These are phyloP conservation scores for Bettongia penicillata DNA, from an alignment of 2,113 vertebrate genomes.

Conservation along the genomic window DNA sequence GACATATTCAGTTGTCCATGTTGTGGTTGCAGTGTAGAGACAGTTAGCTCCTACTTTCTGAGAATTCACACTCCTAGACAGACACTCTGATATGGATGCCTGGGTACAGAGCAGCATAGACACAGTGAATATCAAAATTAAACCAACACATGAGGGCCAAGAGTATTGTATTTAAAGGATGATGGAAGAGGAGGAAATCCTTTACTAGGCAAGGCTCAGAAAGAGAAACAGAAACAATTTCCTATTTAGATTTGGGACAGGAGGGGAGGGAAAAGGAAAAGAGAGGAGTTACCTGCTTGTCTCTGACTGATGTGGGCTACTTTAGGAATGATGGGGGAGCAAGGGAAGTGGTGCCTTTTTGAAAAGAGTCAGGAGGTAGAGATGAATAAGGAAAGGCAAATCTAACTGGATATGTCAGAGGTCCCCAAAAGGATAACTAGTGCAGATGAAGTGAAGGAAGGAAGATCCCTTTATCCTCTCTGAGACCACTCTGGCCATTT, in stretches of 20 bases:
- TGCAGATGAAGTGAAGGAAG: background rate
- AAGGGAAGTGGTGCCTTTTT: constrained; percentile 7
- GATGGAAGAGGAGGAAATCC: background rate
- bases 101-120: background rate
- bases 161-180: background rate
- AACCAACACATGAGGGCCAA: constrained; percentile 3
- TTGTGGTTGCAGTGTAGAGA: background rate
- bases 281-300: constrained; percentile 9
- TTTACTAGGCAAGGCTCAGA: background rate
- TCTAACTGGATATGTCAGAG: constrained; percentile 40
- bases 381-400: constrained; percentile 7
- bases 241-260: background rate
- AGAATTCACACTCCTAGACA: background rate
- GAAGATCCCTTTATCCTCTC: background rate
- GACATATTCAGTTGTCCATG: background rate
- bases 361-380: constrained; percentile 5
- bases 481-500: background rate
- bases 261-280: background rate
- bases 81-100: background rate
- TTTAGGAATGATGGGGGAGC: constrained; percentile 13
- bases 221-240: background rate
- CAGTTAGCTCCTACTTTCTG: background rate
- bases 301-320: constrained; percentile 16
- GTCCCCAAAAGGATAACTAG: background rate
- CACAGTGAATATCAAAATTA: background rate